phyloP scores from a whole-genome alignment of 2,113 vertebrate genomes.

The Pollimyrus isidori region DNA sequence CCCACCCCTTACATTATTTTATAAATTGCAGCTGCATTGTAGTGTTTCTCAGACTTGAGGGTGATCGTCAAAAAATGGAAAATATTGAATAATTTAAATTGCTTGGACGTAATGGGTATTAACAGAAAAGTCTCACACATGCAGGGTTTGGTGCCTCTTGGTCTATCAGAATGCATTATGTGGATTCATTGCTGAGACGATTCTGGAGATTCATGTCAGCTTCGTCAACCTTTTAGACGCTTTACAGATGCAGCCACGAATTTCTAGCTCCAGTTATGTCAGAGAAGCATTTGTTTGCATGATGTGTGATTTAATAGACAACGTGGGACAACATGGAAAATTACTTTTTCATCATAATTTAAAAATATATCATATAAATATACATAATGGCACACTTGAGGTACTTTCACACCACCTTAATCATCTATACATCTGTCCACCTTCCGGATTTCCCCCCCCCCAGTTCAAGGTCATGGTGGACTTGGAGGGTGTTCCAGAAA shows the following conservation, averaged over 20 bases:
- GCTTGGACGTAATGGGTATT: not conserved
- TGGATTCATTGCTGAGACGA: not conserved
- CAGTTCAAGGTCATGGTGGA: not conserved
- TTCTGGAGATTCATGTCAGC: not conserved
- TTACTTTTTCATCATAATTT: not conserved
- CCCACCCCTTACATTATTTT: not conserved
- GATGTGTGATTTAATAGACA: not conserved
- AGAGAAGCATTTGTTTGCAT: not conserved
- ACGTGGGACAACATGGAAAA: not conserved
- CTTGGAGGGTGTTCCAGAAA: not conserved
- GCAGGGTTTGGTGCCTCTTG: not conserved
- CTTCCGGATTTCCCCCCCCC: not conserved
- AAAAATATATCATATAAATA: not conserved
- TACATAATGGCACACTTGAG: not conserved
- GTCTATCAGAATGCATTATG: not conserved
- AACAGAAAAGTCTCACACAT: not conserved
- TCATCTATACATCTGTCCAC: not conserved
- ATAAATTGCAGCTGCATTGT: not conserved
- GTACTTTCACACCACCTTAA: not conserved
- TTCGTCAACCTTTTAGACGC: not conserved
- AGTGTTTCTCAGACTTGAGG: not conserved
- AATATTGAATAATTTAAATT: not conserved
- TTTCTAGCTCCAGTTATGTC: not conserved
- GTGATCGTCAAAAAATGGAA: not conserved
- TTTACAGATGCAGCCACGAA: not conserved